These are phyloP conservation scores for Eulithis testata DNA, from an alignment of 2,888 invertebrate species.

Conservation along the genomic window DNA sequence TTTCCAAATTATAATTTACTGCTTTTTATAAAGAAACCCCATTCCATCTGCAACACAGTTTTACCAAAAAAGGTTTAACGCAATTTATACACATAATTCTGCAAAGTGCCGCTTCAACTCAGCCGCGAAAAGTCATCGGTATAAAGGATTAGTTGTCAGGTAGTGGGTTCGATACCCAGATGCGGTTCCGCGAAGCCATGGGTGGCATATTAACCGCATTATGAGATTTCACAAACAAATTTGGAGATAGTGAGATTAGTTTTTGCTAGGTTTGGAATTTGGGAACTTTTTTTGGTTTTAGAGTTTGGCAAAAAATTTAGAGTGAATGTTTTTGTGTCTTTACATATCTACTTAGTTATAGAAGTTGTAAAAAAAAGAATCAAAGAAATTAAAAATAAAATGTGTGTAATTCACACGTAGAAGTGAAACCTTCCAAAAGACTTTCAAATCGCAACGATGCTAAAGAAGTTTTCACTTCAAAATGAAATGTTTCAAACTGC, in stretches of 20 bases:
- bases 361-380: too few relatives aligned
- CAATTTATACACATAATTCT: constrained; percentile 28
- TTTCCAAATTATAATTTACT: constrained; percentile 5
- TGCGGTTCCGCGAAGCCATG: constrained; percentile 58
- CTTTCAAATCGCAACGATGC: too few relatives aligned
- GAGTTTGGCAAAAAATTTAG: background rate
- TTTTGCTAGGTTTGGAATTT: constrained; percentile 23
- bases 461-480: too few relatives aligned
- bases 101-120: constrained; percentile 36
- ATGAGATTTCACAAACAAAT: constrained; percentile 56
- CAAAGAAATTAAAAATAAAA: too few relatives aligned
- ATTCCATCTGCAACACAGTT: constrained; percentile 6
- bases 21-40: background rate
- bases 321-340: background rate
- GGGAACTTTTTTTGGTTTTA: background rate
- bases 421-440: too few relatives aligned
- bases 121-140: constrained; percentile 37
- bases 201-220: constrained; percentile 60
- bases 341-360: background rate
- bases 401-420: too few relatives aligned
- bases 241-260: constrained; percentile 49
- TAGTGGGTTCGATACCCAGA: constrained; percentile 51
- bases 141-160: constrained; percentile 52
- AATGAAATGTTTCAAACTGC: too few relatives aligned
- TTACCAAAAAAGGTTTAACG: constrained; percentile 27